Evolutionary conservation across 2,797 vertebrate genomes (phyloP).

Genomic region (Sylvia borin): DNA sequence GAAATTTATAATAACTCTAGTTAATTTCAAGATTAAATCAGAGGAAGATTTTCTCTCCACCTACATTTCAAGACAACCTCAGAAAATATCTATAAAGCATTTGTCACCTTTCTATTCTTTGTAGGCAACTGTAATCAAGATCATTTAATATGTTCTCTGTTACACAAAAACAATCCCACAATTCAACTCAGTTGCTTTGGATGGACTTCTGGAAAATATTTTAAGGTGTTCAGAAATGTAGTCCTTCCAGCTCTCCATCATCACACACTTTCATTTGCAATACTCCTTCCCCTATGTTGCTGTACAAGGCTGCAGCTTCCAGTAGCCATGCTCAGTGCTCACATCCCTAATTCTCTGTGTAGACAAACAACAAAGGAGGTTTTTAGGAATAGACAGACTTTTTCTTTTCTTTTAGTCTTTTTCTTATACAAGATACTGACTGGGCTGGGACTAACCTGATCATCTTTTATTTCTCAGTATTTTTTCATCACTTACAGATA

Average conservation of each 20-base stretch:
- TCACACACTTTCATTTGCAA: neutral
- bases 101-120: neutral
- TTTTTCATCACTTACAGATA: neutral
- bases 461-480: neutral
- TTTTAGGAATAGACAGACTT: neutral
- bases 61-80: neutral
- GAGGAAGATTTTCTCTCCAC: neutral
- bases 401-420: neutral
- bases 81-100: neutral
- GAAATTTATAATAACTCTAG: neutral
- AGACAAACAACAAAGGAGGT: neutral
- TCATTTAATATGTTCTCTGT: neutral
- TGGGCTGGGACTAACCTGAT: neutral
- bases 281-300: accelerated
- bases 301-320: neutral
- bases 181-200: neutral
- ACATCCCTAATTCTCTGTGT: neutral
- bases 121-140: neutral
- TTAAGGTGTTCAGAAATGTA: neutral
- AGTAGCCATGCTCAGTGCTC: neutral
- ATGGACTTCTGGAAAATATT: neutral
- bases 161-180: neutral
- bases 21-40: neutral
- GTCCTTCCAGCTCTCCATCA: neutral
- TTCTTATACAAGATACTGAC: neutral